Evolutionary conservation across 2,113 vertebrate genomes (phyloP), one percentile per base, ranked within the genome.

Genomic region (Crotalus helleri): DNA sequence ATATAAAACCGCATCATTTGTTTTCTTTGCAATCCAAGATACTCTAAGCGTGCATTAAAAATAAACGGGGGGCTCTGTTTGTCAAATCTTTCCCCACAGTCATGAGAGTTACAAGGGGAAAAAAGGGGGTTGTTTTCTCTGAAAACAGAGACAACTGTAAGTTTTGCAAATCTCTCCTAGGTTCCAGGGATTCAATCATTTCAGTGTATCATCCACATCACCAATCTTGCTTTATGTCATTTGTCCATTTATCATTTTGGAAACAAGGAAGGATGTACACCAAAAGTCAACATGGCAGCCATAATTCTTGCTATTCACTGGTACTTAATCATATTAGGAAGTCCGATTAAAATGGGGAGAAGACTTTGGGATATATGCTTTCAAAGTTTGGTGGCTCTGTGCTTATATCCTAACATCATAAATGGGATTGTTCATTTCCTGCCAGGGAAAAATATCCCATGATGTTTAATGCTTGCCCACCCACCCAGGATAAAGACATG

Each of bases 1-100:
- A 29, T 86, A 90, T 90, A 93, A 90, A 90, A 90, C 74, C 9
- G 33, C 92, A 92, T 89, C 92, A 90, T 90, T 93, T 93, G 92
- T 93, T 93, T 86, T 93, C 92, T 93, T 93, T 93, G 92, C 88
- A 85, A 93, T 93, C 57, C 44, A 90, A 90, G 92, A 90, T 90
- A 59, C 88, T 90, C 92, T 90, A 49, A 39, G 88, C 74, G 39
- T 93, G 69, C 88, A 90, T 86, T 93, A 86, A 87, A 92, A 88
- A 93, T 86, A 93, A 93, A 93, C 24, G 39, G 54, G 54, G n/a
- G 46, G 55, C 81, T 93, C n/a, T 93, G 88, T 90, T 90, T 90
- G 92, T 90, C 55, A 86, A 86, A 93, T 26, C 88, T 90, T 93
- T 86, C 92, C 86, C 74, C 92, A 93, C 74, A 90, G 88, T 74